These are phyloP conservation scores for Crocallis elinguaria DNA, from an alignment of 2,888 invertebrate species.

Conservation along the genomic window DNA sequence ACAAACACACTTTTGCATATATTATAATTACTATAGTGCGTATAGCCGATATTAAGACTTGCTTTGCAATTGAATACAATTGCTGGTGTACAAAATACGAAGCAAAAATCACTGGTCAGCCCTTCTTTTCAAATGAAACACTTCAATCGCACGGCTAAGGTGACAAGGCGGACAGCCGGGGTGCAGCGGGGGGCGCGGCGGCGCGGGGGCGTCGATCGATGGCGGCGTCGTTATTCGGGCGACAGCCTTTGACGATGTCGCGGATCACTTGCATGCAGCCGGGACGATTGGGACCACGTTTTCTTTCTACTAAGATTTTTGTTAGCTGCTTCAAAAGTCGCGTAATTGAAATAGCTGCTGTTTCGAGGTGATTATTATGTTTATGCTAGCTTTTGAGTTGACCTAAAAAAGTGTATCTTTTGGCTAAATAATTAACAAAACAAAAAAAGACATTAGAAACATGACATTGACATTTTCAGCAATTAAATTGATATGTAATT, in stretches of 20 bases:
- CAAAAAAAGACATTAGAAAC: too few relatives aligned
- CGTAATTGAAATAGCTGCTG: too few relatives aligned
- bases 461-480: too few relatives aligned
- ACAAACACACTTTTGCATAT: too few relatives aligned
- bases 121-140: constrained; percentile 20
- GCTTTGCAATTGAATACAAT: not conserved
- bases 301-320: not conserved
- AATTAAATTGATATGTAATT: too few relatives aligned
- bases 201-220: constrained; percentile 73
- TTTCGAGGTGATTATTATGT: too few relatives aligned
- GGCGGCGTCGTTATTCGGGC: constrained; percentile 84
- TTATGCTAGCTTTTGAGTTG: too few relatives aligned
- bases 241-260: constrained; percentile 83
- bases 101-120: constrained; percentile 11
- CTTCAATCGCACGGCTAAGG: constrained; percentile 31
- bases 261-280: constrained; percentile 51
- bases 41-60: not conserved
- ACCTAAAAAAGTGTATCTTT: too few relatives aligned
- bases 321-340: too few relatives aligned
- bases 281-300: constrained; percentile 10
- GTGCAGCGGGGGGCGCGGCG: constrained; percentile 40
- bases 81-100: not conserved
- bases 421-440: too few relatives aligned
- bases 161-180: constrained; percentile 35
- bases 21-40: too few relatives aligned